A percentile compares a stretch with the other conserved stretches of the same genome.
These are phyloP conservation scores for Pangasianodon hypophthalmus DNA, from an alignment of 2,113 vertebrate genomes.

Conservation along the genomic window DNA sequence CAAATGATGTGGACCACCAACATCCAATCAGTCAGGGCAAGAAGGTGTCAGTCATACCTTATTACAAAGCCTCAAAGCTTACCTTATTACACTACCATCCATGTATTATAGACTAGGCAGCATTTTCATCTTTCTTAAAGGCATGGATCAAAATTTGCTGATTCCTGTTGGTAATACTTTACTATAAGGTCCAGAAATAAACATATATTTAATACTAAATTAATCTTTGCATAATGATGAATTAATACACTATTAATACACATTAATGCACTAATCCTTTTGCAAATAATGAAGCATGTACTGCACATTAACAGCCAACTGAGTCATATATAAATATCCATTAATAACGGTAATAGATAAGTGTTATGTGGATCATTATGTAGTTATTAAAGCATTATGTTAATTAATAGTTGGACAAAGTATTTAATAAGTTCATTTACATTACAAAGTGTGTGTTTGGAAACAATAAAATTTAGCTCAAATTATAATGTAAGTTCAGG, in stretches of 20 bases:
- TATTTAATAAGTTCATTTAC: background rate
- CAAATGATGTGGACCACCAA: background rate
- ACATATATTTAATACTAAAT: background rate
- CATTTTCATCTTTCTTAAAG: background rate
- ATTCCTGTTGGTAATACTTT: background rate
- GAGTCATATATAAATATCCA: background rate
- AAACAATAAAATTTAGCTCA: background rate
- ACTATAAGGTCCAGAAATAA: background rate
- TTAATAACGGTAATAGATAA: background rate
- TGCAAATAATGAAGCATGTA: background rate
- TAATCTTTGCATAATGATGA: background rate
- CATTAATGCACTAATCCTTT: background rate
- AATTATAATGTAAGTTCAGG: background rate
- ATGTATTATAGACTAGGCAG: background rate
- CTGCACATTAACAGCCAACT: background rate
- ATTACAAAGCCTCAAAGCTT: too few species aligned
- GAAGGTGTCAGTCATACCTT: background rate
- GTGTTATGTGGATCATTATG: background rate
- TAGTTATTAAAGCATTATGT: background rate
- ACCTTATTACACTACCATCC: background rate
- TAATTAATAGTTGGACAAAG: background rate
- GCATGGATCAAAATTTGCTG: background rate
- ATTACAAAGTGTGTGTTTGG: background rate
- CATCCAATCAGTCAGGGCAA: background rate
- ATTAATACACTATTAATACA: too few species aligned